These are phyloP conservation scores for Salminus brasiliensis DNA, from an alignment of 2,113 vertebrate genomes.

Conservation along the genomic window DNA sequence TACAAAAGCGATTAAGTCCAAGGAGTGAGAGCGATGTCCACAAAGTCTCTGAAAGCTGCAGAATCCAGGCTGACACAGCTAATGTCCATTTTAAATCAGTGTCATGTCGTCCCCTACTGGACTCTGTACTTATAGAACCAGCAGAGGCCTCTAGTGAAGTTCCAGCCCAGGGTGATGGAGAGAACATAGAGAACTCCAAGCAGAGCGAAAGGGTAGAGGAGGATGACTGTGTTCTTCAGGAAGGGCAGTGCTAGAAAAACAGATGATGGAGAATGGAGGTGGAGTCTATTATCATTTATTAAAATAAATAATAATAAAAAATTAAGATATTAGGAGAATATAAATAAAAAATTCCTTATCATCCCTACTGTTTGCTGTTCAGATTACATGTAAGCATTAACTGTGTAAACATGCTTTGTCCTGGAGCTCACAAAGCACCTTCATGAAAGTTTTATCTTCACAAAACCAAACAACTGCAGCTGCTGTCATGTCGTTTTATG, in stretches of 20 bases:
- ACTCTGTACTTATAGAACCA: conserved; percentile 95
- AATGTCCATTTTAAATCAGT: conserved; percentile 20
- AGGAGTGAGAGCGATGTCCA: conserved; percentile 3
- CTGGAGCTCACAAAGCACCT: too few species aligned
- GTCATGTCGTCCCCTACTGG: conserved; percentile 69
- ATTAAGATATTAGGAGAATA: too few species aligned
- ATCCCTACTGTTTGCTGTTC: too few species aligned
- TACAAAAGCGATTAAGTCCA: conserved; percentile 67
- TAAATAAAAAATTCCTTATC: too few species aligned
- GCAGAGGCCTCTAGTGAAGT: conserved; percentile 91
- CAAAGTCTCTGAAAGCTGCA: conserved; percentile 37
- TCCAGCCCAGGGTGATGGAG: conserved; percentile 92
- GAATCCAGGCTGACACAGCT: not conserved
- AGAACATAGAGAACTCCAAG: conserved; percentile 89
- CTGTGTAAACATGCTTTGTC: too few species aligned
- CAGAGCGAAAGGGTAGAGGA: conserved; percentile 92
- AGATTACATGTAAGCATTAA: too few species aligned
- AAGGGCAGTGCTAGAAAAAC: conserved; percentile 86
- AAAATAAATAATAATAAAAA: too few species aligned
- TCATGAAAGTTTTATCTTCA: too few species aligned
- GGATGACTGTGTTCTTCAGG: conserved; percentile 91
- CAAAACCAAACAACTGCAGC: too few species aligned
- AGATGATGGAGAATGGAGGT: conserved; percentile 37
- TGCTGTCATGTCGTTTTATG: too few species aligned
- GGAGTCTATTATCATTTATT: too few species aligned